These are phyloP conservation scores for Brienomyrus longianalis DNA, from an alignment of 2,113 vertebrate species.

Conservation along the genomic window DNA sequence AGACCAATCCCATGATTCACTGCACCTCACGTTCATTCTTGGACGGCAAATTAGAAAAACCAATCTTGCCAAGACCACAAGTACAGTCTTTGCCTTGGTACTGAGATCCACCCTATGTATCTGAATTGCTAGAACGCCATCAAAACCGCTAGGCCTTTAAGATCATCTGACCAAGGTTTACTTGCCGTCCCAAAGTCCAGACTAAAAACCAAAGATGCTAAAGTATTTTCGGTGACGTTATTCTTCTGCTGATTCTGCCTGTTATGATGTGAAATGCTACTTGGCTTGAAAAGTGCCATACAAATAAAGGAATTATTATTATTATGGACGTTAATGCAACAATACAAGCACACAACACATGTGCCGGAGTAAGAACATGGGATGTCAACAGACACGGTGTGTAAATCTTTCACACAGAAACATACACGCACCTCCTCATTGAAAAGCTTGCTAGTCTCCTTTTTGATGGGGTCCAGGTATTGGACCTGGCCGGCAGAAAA, in stretches of 20 bases:
- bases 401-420: neutral
- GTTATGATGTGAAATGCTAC: neutral
- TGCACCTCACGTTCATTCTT: neutral
- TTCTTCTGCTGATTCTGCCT: neutral
- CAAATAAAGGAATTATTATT: neutral
- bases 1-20: neutral
- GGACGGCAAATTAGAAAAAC: neutral
- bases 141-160: neutral
- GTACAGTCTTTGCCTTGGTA: neutral
- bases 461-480: slow-evolving; percentile 85
- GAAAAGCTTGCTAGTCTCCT: slow-evolving; percentile 83
- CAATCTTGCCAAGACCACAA: neutral
- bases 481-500: slow-evolving; percentile 87
- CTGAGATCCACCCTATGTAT: neutral
- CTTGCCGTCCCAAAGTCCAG: neutral
- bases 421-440: slow-evolving; percentile 75
- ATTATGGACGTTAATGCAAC: neutral
- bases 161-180: neutral
- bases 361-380: neutral
- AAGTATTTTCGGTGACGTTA: neutral
- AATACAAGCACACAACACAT: neutral
- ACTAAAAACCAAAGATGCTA: neutral
- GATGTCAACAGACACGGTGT: neutral
- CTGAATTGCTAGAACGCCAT: neutral
- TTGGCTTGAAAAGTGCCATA: neutral